Percentiles rank a stretch among this genome's conserved stretches.
phyloP scores from a whole-genome alignment of 2,797 vertebrate species.

The Orientallactaga sibirica region DNA sequence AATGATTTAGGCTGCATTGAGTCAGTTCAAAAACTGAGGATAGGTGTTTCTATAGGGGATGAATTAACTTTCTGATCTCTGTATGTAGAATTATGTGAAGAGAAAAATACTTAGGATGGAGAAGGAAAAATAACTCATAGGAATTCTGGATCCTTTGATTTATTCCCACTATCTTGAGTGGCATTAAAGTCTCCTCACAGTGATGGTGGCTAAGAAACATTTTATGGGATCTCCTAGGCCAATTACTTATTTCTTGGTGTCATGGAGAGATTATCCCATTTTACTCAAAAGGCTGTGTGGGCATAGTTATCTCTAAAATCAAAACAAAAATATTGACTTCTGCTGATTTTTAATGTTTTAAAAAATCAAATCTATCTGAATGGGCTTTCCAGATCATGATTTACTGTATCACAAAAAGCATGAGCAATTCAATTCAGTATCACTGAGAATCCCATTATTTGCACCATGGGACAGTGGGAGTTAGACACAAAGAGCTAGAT shows the following conservation, averaged over 20 bases:
- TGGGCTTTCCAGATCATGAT: conserved; percentile 40
- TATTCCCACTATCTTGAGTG: not conserved
- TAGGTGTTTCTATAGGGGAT: not conserved
- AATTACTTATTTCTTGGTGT: not conserved
- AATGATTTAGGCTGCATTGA: conserved; percentile 48
- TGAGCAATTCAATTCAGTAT: conserved; percentile 5
- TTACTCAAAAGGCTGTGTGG: conserved; percentile 36
- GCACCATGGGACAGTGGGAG: not conserved
- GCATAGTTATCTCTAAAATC: conserved; percentile 47
- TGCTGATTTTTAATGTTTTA: conserved; percentile 34
- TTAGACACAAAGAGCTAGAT: not conserved
- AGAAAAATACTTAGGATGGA: not conserved
- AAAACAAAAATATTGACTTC: conserved; percentile 38
- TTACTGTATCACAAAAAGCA: not conserved
- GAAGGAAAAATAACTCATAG: conserved; percentile 14
- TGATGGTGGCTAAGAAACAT: not conserved
- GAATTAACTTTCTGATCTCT: conserved; percentile 33
- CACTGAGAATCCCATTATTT: not conserved
- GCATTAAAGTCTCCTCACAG: not conserved
- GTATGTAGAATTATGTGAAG: not conserved
- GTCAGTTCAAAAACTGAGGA: conserved; percentile 23
- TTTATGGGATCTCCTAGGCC: not conserved
- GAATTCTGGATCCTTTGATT: conserved; percentile 37
- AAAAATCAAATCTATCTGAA: conserved; percentile 48
- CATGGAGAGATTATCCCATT: conserved; percentile 14